Evolutionary conservation across 2,797 vertebrate species (phyloP).

Genomic region (Poeciliopsis presidionis): DNA sequence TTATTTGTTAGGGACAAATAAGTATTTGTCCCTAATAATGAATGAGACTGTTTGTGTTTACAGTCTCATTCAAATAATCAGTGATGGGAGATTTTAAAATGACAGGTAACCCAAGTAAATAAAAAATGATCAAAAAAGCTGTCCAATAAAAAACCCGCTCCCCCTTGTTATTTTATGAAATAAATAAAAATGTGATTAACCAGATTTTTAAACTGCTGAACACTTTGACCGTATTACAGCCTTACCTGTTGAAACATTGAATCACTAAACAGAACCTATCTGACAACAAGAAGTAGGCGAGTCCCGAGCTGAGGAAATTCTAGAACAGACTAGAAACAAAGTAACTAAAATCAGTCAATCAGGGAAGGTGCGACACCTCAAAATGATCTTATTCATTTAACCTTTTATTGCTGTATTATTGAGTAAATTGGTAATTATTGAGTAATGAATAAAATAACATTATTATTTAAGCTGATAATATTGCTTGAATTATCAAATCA

Average conservation of each 20-base stretch:
- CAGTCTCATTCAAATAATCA: not conserved
- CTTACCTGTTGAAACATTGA: not conserved
- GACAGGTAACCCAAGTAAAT: not conserved
- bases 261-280: not conserved
- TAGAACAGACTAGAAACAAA: not conserved
- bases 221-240: not conserved
- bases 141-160: not conserved
- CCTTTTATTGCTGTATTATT: not conserved
- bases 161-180: not conserved
- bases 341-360: not conserved
- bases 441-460: not conserved
- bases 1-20: too few relatives aligned
- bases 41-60: too few relatives aligned
- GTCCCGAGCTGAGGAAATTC: not conserved
- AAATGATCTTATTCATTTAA: not conserved
- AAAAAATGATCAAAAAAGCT: not conserved
- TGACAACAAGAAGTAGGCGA: not conserved
- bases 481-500: too few relatives aligned
- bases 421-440: not conserved
- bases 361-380: not conserved
- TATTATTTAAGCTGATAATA: too few relatives aligned
- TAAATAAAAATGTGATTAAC: not conserved
- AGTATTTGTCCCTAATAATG: not conserved
- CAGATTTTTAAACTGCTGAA: not conserved
- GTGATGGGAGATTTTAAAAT: not conserved